These are phyloP conservation scores for Ostrea edulis DNA, from an alignment of 1,140 invertebrate species.

Conservation along the genomic window DNA sequence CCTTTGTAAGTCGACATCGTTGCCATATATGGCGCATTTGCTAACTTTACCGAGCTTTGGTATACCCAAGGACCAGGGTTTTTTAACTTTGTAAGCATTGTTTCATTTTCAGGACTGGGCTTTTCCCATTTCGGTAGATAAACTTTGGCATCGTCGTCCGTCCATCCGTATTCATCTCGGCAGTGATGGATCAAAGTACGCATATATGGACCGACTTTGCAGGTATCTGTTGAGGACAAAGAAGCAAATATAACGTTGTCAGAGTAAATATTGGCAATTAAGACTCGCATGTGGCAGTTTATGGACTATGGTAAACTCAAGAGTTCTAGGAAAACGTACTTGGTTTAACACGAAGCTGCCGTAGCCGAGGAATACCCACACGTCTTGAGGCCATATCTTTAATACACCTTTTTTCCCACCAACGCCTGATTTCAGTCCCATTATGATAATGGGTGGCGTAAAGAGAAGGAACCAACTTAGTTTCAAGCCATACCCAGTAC, in stretches of 20 bases:
- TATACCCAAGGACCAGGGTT: slow-evolving; percentile 75
- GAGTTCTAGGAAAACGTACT: slow-evolving; percentile 53
- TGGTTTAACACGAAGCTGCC: slow-evolving; percentile 78
- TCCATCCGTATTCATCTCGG: slow-evolving; percentile 77
- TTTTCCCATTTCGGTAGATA: slow-evolving; percentile 74
- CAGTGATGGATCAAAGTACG: slow-evolving; percentile 71
- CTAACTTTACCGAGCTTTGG: slow-evolving; percentile 72
- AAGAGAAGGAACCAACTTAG: slow-evolving; percentile 70
- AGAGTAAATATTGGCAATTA: no score
- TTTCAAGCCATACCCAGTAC: slow-evolving; percentile 75
- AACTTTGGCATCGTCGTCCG: slow-evolving; percentile 76
- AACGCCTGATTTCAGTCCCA: slow-evolving; percentile 67
- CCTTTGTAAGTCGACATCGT: slow-evolving; percentile 77
- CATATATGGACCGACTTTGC: slow-evolving; percentile 68
- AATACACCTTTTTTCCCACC: slow-evolving; percentile 76
- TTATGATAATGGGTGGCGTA: slow-evolving; percentile 76
- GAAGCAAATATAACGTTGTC: background rate
- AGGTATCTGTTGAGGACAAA: slow-evolving; percentile 71
- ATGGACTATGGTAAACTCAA: no score
- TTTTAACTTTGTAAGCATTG: slow-evolving; percentile 59
- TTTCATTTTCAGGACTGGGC: slow-evolving; percentile 60
- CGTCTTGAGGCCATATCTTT: slow-evolving; percentile 71
- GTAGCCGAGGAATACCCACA: slow-evolving; percentile 75
- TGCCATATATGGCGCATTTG: slow-evolving; percentile 74
- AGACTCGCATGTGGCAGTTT: no score